Conservation (phyloP, 2,888 invertebrate genomes). For the Gastrophysa polygoni region DNA sequence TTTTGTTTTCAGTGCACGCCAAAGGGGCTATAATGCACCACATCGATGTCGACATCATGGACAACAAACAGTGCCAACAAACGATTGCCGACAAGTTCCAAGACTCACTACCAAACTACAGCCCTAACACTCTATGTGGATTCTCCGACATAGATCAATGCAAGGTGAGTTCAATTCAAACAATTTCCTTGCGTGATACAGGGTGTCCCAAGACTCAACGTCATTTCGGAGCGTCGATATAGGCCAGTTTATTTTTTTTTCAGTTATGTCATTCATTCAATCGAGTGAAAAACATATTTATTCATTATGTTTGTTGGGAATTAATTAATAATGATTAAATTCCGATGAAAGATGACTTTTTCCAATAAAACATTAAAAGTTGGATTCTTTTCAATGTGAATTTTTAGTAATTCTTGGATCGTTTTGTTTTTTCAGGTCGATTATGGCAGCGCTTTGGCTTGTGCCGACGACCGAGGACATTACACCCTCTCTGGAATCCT, state of each 20-base stretch:
- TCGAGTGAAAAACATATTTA: too few relatives aligned
- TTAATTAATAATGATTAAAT: too few relatives aligned
- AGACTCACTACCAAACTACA: slow-evolving; percentile 63
- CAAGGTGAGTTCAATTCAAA: slow-evolving; percentile 62
- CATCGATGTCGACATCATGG: slow-evolving; percentile 70
- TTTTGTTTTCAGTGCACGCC: slow-evolving; percentile 76
- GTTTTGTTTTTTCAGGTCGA: slow-evolving; percentile 60
- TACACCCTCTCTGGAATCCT: slow-evolving; percentile 77
- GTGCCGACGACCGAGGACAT: slow-evolving; percentile 71
- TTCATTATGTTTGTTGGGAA: too few relatives aligned
- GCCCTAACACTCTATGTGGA: slow-evolving; percentile 73
- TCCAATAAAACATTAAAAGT: too few relatives aligned
- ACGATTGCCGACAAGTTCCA: slow-evolving; percentile 64
- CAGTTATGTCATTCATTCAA: too few relatives aligned
- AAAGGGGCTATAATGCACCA: slow-evolving; percentile 78
- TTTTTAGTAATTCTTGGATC: too few relatives aligned
- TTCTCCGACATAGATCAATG: slow-evolving; percentile 75
- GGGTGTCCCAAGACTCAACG: too few relatives aligned
- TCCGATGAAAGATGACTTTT: too few relatives aligned
- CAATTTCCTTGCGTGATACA: too few relatives aligned
- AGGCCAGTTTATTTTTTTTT: too few relatives aligned
- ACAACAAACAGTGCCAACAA: slow-evolving; percentile 67
- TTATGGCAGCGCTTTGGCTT: slow-evolving; percentile 81
- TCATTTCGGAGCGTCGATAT: too few relatives aligned
- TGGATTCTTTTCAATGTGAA: too few relatives aligned